Conservation (phyloP, 2,797 vertebrate genomes). For the Triplophysa yarkandensis region DNA sequence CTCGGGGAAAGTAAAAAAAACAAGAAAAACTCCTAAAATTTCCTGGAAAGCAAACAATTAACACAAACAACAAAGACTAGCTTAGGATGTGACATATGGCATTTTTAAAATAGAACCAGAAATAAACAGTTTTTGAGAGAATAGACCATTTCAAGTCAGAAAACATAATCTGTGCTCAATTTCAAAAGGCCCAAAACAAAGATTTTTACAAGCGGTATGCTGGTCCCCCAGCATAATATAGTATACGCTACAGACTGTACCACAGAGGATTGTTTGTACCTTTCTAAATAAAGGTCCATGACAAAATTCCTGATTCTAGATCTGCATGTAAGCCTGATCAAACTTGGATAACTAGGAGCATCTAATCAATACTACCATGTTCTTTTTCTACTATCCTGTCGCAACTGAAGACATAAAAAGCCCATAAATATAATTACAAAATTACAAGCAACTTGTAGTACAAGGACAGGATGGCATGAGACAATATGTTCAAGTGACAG, state of each 20-base stretch:
- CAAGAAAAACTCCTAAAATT: neutral
- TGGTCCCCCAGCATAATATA: neutral
- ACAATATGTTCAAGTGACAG: slow-evolving; percentile 41
- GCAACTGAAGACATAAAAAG: no score
- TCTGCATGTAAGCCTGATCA: neutral
- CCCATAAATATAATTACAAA: no score
- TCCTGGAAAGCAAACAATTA: neutral
- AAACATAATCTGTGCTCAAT: neutral
- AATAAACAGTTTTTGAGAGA: slow-evolving; percentile 19
- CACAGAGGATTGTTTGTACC: neutral
- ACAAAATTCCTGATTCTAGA: neutral
- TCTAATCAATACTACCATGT: no score
- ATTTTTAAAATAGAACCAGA: neutral
- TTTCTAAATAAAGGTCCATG: neutral
- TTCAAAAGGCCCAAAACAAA: neutral
- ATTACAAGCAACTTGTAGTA: neutral
- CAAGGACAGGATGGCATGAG: slow-evolving; percentile 31
- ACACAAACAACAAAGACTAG: neutral
- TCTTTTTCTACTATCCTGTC: no score
- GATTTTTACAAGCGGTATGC: neutral
- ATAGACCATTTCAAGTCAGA: neutral
- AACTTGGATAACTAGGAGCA: neutral
- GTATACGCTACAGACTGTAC: neutral
- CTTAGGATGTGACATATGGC: slow-evolving; percentile 11
- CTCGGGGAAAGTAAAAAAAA: neutral